Base-by-base conservation (phyloP, 1,140 invertebrate species). In the Panulirus ornatus region DNA sequence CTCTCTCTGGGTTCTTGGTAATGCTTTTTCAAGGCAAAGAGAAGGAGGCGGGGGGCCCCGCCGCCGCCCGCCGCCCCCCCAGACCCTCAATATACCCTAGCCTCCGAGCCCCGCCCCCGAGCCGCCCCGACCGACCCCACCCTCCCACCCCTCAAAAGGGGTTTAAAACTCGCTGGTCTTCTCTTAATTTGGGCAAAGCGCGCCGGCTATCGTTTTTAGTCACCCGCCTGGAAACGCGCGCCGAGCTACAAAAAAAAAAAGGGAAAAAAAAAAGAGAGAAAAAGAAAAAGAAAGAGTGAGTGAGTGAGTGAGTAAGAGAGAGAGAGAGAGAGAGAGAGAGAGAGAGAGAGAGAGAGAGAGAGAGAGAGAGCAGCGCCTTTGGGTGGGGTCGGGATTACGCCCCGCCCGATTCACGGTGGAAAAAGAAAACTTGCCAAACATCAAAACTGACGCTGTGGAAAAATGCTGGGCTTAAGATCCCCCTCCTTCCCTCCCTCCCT, bases 111-210 rank as follows among this genome's bases (percentile, higher is more conserved):
- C n/a, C n/a, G n/a, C n/a, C n/a, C n/a, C n/a, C n/a, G n/a, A n/a
- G n/a, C n/a, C n/a, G n/a, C n/a, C n/a, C n/a, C n/a, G n/a, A n/a
- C n/a, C n/a, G n/a, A n/a, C n/a, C n/a, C 58, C 58, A 27, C 3
- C 58, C 58, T 27, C 44, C 44, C 44, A 47, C 44, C 76, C 22
- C 36, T n/a, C 30, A 42, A 66, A 84, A 70, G 82, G 82, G 40
- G 58, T 84, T 84, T 84, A 84, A 51, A 84, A 63, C 54, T 70
- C 82, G 27, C 40, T 70, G 58, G 82, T 84, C 82, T 84, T 84
- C 82, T 84, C 82, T 84, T 84, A 84, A 84, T 84, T 84, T 84
- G 70, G 63, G 82, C 82, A 84, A 84, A 84, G 54, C 82, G 47
- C 40, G 38, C 40, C 19, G 58, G 40, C 44, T 84, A 84, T 84